phyloP scores from a whole-genome alignment of 53 echinoderm and acorn worm genomes.

The Arbacia lixula region DNA sequence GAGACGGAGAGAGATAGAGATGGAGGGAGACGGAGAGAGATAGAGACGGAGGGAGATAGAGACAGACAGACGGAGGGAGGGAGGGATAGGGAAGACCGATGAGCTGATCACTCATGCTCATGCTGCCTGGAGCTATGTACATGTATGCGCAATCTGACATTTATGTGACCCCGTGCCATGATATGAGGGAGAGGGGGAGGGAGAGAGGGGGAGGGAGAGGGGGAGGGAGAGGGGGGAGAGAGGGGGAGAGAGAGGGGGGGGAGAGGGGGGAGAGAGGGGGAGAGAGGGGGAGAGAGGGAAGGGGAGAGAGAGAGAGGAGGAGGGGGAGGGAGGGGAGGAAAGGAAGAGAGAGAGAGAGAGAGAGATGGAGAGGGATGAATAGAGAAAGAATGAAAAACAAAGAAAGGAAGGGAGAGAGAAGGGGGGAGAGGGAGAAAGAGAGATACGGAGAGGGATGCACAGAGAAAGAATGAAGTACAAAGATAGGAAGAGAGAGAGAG shows the following conservation, averaged over 20 bases:
- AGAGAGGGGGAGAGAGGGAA: neutral
- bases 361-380: neutral
- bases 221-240: too few species aligned
- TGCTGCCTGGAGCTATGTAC: too few species aligned
- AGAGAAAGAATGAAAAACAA: neutral
- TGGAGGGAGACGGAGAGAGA: too few species aligned
- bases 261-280: neutral
- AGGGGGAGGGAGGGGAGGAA: neutral
- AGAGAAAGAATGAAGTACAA: neutral
- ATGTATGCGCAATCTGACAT: too few species aligned
- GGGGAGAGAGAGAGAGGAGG: neutral
- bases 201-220: too few species aligned
- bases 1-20: too few species aligned
- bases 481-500: slow-evolving; percentile 17
- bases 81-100: neutral
- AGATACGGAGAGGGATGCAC: neutral
- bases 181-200: too few species aligned
- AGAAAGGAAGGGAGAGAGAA: neutral
- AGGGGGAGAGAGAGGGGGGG: neutral
- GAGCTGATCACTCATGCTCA: neutral
- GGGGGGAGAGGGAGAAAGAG: neutral
- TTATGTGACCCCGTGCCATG: too few species aligned
- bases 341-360: neutral
- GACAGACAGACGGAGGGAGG: too few species aligned
- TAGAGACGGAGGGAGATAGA: too few species aligned